Evolutionary conservation across 2,113 vertebrate species (phyloP).

Genomic region (Percopsis transmontana): DNA sequence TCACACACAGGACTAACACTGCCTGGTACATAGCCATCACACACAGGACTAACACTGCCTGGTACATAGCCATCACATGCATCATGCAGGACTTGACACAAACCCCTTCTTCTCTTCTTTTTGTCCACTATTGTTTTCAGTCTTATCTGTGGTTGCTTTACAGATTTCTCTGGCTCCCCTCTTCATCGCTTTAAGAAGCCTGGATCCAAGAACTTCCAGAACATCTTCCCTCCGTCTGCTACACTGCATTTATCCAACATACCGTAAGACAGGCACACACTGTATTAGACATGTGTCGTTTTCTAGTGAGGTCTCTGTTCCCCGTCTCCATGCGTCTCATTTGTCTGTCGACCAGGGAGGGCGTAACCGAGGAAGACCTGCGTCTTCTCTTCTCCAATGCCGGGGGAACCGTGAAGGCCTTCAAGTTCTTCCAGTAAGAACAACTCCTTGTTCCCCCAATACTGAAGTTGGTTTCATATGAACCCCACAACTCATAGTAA

Average conservation of each 20-base stretch:
- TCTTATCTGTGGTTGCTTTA: background rate
- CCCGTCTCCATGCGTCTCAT: conserved; percentile 4
- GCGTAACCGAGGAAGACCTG: conserved; percentile 93
- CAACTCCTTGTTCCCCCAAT: background rate
- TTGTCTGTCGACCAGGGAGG: conserved; percentile 80
- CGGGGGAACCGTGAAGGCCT: conserved; percentile 95
- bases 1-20: too few species aligned
- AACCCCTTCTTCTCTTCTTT: too few species aligned
- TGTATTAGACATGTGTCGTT: background rate
- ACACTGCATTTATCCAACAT: conserved; percentile 98
- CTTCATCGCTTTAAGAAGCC: conserved; percentile 98
- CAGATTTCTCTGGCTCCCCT: conserved; percentile 94
- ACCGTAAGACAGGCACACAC: conserved; percentile 79
- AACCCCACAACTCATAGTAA: background rate
- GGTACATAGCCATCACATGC: too few species aligned
- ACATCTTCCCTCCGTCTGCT: conserved; percentile 97
- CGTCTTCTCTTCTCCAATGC: conserved; percentile 94
- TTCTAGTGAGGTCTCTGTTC: background rate
- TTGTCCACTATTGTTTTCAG: too few species aligned
- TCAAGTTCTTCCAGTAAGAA: conserved; percentile 99
- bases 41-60: too few species aligned
- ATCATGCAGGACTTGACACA: too few species aligned
- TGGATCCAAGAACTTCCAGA: conserved; percentile 98
- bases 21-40: too few species aligned
- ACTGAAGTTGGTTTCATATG: background rate